phyloP scores from a whole-genome alignment of 1,140 invertebrate species.

The Drosophila simulans region DNA sequence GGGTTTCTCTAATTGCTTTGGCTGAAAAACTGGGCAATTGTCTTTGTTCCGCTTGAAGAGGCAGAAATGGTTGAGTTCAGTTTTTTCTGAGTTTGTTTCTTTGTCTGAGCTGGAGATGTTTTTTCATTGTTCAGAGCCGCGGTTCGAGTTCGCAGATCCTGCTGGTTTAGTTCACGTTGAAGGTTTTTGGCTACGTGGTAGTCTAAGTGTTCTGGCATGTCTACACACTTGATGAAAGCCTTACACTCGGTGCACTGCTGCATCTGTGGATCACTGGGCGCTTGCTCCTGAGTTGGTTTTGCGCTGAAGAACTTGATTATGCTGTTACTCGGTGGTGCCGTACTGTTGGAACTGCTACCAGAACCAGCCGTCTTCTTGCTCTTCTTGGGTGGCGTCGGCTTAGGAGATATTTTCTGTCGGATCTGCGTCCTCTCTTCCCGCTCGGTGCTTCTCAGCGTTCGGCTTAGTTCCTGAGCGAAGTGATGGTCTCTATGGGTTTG shows the following conservation, averaged over 20 bases:
- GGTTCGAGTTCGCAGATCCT: slow-evolving; percentile 55
- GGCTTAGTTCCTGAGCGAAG: slow-evolving; percentile 86
- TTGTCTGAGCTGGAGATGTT: slow-evolving; percentile 24
- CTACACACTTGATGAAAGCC: slow-evolving; percentile 86
- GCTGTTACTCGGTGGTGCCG: slow-evolving; percentile 17
- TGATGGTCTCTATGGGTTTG: slow-evolving; percentile 87
- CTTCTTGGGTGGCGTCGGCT: slow-evolving; percentile 37
- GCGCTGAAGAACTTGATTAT: slow-evolving; percentile 64
- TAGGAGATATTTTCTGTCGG: slow-evolving; percentile 21
- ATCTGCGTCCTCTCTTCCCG: slow-evolving; percentile 60
- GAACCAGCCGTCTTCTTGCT: slow-evolving; percentile 34
- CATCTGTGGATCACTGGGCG: slow-evolving; percentile 52
- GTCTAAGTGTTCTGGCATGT: slow-evolving; percentile 88
- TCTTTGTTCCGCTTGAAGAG: slow-evolving; percentile 40
- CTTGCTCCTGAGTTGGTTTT: slow-evolving; percentile 26
- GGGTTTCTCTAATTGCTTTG: slow-evolving; percentile 49
- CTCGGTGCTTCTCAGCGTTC: slow-evolving; percentile 84
- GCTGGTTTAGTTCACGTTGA: slow-evolving; percentile 80
- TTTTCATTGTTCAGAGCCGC: slow-evolving; percentile 39
- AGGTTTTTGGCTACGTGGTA: slow-evolving; percentile 90
- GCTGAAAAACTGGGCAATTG: slow-evolving; percentile 74
- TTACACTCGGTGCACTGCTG: slow-evolving; percentile 88
- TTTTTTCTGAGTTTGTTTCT: slow-evolving; percentile 36
- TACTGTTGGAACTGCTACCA: background rate
- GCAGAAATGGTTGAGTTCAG: slow-evolving; percentile 39